Conservation (phyloP, 2,113 vertebrate genomes). For the Microcebus lehilahytsara region DNA sequence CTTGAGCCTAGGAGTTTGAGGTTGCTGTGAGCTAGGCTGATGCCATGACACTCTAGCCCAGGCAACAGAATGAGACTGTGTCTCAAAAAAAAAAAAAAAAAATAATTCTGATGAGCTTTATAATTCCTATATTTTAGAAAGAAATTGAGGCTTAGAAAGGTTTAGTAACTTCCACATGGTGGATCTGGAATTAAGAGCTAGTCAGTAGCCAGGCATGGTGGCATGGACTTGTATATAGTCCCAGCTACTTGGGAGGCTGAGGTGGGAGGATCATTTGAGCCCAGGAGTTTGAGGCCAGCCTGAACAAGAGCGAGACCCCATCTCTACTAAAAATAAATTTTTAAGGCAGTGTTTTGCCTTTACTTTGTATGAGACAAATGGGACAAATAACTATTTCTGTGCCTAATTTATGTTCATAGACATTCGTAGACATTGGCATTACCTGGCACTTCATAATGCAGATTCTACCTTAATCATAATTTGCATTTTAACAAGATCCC, state of each 20-base stretch:
- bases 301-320: background rate
- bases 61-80: too few species aligned
- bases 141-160: background rate
- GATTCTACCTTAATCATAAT: background rate
- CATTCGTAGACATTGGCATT: background rate
- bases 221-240: background rate
- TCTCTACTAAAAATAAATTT: background rate
- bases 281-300: background rate
- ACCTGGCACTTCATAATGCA: background rate
- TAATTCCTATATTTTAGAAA: background rate
- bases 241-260: background rate
- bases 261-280: background rate
- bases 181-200: background rate
- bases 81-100: too few species aligned
- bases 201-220: background rate
- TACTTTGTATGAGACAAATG: background rate
- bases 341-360: background rate
- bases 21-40: too few species aligned
- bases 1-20: too few species aligned
- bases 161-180: background rate
- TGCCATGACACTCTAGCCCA: too few species aligned
- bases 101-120: background rate
- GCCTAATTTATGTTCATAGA: background rate
- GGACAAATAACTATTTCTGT: background rate
- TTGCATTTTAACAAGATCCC: background rate